These are phyloP conservation scores for Iselma pallidipennis DNA, from an alignment of 2,888 invertebrate species.

Conservation along the genomic window DNA sequence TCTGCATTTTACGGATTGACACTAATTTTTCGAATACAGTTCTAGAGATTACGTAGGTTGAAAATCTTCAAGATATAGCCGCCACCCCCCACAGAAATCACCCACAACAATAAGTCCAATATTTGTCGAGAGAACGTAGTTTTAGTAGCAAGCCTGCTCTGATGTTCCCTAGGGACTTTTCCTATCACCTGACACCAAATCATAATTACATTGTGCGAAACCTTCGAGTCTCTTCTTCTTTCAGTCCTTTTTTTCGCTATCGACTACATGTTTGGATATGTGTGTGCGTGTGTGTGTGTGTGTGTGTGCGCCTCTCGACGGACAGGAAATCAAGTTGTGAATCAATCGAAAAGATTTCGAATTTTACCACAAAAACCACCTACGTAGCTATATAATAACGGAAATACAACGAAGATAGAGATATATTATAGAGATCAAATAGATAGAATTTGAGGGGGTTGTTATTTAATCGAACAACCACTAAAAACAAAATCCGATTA, in stretches of 20 bases:
- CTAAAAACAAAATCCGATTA: background rate
- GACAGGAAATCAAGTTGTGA: slow-evolving; percentile 33
- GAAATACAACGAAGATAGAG: background rate
- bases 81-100: slow-evolving; percentile 25
- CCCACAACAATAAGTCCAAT: slow-evolving; percentile 47
- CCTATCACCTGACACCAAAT: slow-evolving; percentile 49
- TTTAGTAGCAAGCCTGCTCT: slow-evolving; percentile 33
- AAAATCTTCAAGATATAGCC: background rate
- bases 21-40: no score
- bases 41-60: no score
- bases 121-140: slow-evolving; percentile 38
- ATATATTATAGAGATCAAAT: background rate
- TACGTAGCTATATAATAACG: background rate
- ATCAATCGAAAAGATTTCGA: slow-evolving; percentile 42
- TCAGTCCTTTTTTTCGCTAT: background rate
- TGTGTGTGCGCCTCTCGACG: no score
- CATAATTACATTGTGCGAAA: slow-evolving; percentile 41
- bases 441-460: background rate
- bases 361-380: slow-evolving; percentile 18
- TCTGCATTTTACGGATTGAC: background rate
- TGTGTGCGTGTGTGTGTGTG: background rate
- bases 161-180: slow-evolving; percentile 39
- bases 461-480: background rate
- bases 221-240: background rate
- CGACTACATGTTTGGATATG: slow-evolving; percentile 9